Evolutionary conservation across 2,797 vertebrate species (phyloP).

Genomic region (Kryptopterus vitreolus): DNA sequence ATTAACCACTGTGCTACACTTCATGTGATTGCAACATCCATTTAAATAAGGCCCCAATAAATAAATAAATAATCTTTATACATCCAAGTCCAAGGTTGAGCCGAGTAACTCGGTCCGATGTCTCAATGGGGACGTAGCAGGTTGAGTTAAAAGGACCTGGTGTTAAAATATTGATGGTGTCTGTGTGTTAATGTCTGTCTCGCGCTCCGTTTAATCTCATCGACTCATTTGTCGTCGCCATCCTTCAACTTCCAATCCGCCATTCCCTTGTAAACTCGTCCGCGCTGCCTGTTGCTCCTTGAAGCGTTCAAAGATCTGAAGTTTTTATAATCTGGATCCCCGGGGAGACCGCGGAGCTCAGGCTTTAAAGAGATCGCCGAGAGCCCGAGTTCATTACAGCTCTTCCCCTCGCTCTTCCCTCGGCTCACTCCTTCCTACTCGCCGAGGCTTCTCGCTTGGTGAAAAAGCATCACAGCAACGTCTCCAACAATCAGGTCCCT

Average conservation of each 20-base stretch:
- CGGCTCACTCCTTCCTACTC: background rate
- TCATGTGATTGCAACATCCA: background rate
- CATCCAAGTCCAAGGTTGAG: too few species aligned
- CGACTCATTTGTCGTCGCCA: background rate
- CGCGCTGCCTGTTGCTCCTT: conserved; percentile 30
- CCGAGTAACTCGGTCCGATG: background rate
- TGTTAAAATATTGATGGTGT: background rate
- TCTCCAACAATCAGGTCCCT: conserved; percentile 47
- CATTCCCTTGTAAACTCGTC: conserved; percentile 13
- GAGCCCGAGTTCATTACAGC: conserved; percentile 63
- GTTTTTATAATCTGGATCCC: conserved; percentile 57
- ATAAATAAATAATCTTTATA: background rate
- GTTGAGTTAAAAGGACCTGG: background rate
- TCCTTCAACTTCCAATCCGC: conserved; percentile 21
- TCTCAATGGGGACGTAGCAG: background rate
- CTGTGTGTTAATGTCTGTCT: background rate
- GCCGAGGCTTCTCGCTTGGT: conserved; percentile 42
- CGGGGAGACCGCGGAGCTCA: conserved; percentile 57
- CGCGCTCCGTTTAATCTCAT: background rate
- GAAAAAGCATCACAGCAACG: conserved; percentile 39
- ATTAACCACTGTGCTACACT: too few species aligned
- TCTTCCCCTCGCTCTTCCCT: conserved; percentile 18
- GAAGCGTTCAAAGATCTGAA: conserved; percentile 26
- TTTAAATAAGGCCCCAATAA: background rate
- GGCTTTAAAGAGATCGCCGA: conserved; percentile 74